Conservation (phyloP, 23 tunicate genomes). For the Oikopleura vanhoeffeni region DNA sequence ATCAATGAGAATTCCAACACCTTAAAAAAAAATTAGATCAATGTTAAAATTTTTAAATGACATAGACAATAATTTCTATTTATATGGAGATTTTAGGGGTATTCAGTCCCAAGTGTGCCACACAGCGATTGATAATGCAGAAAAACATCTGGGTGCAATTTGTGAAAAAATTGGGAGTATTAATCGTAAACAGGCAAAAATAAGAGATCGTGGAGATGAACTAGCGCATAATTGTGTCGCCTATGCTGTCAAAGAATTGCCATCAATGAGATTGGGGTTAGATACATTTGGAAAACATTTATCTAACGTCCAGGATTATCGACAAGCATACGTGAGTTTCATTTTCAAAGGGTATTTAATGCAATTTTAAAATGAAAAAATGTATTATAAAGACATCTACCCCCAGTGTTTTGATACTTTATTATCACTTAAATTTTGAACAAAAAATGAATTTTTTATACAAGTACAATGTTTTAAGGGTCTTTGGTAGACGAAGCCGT, state of each 20-base stretch:
- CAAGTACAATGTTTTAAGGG: too few relatives aligned
- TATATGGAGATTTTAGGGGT: background rate
- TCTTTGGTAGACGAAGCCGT: too few relatives aligned
- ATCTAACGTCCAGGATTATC: background rate
- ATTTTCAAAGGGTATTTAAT: too few relatives aligned
- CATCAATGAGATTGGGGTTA: background rate
- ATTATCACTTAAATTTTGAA: too few relatives aligned
- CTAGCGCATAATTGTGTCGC: background rate
- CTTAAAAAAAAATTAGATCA: too few relatives aligned
- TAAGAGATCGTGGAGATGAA: background rate
- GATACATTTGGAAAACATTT: background rate
- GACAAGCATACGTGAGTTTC: constrained; percentile 1
- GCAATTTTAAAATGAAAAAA: too few relatives aligned
- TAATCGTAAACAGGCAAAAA: background rate
- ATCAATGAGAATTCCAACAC: too few relatives aligned
- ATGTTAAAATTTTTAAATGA: background rate
- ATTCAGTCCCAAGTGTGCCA: background rate
- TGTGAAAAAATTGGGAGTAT: background rate
- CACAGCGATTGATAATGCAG: background rate
- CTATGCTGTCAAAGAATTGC: background rate
- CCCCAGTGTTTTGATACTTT: too few relatives aligned
- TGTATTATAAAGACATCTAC: too few relatives aligned
- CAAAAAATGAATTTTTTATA: too few relatives aligned
- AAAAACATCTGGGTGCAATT: background rate
- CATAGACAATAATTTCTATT: background rate